Percentiles rank a stretch among this genome's conserved stretches.
Conservation (phyloP, 2,797 vertebrate species). For the Gymnopithys bicolor region DNA sequence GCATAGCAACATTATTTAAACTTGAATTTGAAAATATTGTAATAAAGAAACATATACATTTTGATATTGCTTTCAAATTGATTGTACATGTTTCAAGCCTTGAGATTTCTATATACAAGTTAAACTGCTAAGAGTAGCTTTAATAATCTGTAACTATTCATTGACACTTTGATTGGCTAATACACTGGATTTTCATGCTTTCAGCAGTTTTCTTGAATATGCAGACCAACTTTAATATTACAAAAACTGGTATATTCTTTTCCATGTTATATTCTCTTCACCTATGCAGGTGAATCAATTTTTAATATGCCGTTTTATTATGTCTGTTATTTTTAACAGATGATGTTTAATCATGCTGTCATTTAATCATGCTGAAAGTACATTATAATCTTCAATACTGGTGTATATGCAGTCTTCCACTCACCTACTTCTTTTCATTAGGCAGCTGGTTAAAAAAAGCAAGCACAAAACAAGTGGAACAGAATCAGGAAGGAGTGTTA, state of each 20-base stretch:
- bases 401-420: not conserved
- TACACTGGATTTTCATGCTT: not conserved
- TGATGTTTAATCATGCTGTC: not conserved
- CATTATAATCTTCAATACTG: not conserved
- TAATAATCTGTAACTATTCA: not conserved
- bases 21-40: not conserved
- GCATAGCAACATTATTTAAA: not conserved
- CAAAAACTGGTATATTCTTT: not conserved
- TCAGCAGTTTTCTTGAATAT: not conserved
- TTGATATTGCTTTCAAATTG: not conserved
- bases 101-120: not conserved
- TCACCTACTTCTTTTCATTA: not conserved
- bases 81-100: not conserved
- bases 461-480: not conserved
- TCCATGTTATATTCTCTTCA: not conserved
- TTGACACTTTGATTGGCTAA: not conserved
- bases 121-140: not conserved
- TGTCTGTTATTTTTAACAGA: not conserved
- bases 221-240: not conserved
- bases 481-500: not conserved
- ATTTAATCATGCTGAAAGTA: not conserved
- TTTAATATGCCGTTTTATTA: not conserved
- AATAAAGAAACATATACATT: not conserved
- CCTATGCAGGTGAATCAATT: not conserved
- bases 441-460: not conserved